Conservation (phyloP, 2,113 vertebrate species). For the Istiophorus platypterus region DNA sequence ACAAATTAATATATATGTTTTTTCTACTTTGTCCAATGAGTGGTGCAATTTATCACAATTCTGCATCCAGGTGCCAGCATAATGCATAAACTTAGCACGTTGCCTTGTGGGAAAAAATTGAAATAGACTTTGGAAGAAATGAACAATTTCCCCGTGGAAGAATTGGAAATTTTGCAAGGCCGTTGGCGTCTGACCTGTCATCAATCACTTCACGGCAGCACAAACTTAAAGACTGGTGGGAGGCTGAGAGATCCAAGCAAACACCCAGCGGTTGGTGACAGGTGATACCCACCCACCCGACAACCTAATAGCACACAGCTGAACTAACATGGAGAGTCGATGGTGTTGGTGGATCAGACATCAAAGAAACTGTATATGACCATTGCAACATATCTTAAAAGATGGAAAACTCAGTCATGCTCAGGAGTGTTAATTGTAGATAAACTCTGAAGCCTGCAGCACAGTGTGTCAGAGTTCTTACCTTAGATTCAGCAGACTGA, state of each 20-base stretch:
- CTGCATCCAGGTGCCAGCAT: conserved; percentile 64
- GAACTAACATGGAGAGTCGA: conserved; percentile 47
- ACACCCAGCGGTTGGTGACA: conserved; percentile 72
- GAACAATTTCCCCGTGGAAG: conserved; percentile 86
- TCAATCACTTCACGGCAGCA: conserved; percentile 82
- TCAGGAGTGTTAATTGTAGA: conserved; percentile 16
- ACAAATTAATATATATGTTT: conserved; percentile 74
- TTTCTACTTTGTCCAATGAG: conserved; percentile 65
- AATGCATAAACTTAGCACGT: conserved; percentile 81
- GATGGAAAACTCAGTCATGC: conserved; percentile 1
- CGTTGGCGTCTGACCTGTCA: conserved; percentile 83
- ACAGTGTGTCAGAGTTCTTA: background rate
- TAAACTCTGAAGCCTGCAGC: conserved; percentile 28
- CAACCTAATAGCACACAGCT: conserved; percentile 70
- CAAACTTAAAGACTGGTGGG: conserved; percentile 64
- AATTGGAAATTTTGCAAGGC: conserved; percentile 82
- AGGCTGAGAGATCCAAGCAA: conserved; percentile 53
- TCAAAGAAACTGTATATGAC: conserved; percentile 34
- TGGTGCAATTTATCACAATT: conserved; percentile 83
- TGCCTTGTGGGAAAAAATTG: conserved; percentile 80
- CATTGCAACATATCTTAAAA: conserved; percentile 20
- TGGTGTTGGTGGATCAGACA: conserved; percentile 45
- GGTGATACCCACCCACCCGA: conserved; percentile 69
- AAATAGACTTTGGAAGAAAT: conserved; percentile 87
- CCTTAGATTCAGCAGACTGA: background rate